These are phyloP conservation scores for Dryococelus australis DNA, from an alignment of 2,888 invertebrate genomes.

Conservation along the genomic window DNA sequence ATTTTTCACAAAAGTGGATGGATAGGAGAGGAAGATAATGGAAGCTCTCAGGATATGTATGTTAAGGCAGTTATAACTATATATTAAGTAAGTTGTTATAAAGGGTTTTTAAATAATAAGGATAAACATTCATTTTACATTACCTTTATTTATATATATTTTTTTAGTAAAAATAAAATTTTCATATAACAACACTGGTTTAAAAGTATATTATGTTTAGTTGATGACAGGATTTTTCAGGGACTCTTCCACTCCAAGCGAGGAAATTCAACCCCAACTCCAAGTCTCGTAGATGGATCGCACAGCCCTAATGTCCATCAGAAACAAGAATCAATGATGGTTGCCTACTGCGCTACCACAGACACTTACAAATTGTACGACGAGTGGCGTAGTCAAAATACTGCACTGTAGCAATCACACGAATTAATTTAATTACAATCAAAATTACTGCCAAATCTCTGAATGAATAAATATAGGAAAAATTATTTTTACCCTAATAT, in stretches of 20 bases:
- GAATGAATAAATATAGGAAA: background rate
- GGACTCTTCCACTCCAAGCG: conserved; percentile 39
- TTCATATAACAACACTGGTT: conserved; percentile 9
- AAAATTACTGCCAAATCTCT: background rate
- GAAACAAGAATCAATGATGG: background rate
- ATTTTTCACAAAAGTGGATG: background rate
- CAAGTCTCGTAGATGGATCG: conserved; percentile 17
- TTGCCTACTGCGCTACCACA: conserved; percentile 16
- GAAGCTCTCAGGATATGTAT: background rate
- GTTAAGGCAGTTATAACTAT: background rate
- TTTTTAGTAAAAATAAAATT: conserved; percentile 13
- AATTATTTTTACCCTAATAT: background rate
- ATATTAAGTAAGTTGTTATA: conserved; percentile 22
- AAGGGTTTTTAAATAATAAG: conserved; percentile 25
- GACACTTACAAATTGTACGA: background rate
- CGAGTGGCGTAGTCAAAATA: conserved; percentile 7
- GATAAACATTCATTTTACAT: background rate
- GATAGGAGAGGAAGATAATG: background rate
- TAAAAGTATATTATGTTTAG: conserved; percentile 48
- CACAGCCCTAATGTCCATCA: conserved; percentile 10
- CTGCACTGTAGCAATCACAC: background rate
- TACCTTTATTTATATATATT: conserved; percentile 12
- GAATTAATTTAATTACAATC: too few relatives aligned
- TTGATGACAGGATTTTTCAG: conserved; percentile 42
- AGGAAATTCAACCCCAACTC: conserved; percentile 35